Conservation (phyloP, 1,140 invertebrate genomes). For the Drosophila elegans region DNA sequence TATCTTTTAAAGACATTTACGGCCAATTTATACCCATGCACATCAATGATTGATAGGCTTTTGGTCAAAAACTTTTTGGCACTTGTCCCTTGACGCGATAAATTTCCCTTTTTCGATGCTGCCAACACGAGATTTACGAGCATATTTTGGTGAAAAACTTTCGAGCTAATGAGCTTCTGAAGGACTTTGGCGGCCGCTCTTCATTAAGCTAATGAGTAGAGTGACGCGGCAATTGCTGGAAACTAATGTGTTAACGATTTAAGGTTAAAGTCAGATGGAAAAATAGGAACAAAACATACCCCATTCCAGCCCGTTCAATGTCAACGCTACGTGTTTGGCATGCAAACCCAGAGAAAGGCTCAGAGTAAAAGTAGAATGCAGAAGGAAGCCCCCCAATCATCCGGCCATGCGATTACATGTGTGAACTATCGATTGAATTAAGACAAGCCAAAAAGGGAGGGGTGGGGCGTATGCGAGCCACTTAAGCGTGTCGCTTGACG, state of each 20-base stretch:
- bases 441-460: constrained; percentile 48
- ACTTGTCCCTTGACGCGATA: constrained; percentile 75
- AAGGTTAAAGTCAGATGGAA: constrained; percentile 67
- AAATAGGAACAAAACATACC: constrained; percentile 35
- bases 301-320: constrained; percentile 50
- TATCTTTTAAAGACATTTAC: neutral
- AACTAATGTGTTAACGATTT: constrained; percentile 57
- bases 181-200: constrained; percentile 36
- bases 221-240: constrained; percentile 57
- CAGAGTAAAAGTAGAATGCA: constrained; percentile 51
- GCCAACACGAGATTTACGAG: constrained; percentile 77
- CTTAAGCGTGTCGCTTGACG: constrained; percentile 70
- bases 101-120: constrained; percentile 69
- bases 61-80: constrained; percentile 65
- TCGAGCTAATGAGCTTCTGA: constrained; percentile 70
- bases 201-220: constrained; percentile 75
- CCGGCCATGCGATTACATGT: constrained; percentile 76
- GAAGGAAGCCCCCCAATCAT: constrained; percentile 77
- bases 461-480: constrained; percentile 47
- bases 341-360: constrained; percentile 55
- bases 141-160: constrained; percentile 78
- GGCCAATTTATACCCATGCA: constrained; percentile 1
- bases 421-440: constrained; percentile 83
- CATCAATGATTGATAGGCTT: constrained; percentile 77
- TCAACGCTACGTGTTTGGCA: constrained; percentile 70